Evolutionary conservation across 2,888 invertebrate genomes (phyloP).

Genomic region (Himalopsyche kuldschensis): DNA sequence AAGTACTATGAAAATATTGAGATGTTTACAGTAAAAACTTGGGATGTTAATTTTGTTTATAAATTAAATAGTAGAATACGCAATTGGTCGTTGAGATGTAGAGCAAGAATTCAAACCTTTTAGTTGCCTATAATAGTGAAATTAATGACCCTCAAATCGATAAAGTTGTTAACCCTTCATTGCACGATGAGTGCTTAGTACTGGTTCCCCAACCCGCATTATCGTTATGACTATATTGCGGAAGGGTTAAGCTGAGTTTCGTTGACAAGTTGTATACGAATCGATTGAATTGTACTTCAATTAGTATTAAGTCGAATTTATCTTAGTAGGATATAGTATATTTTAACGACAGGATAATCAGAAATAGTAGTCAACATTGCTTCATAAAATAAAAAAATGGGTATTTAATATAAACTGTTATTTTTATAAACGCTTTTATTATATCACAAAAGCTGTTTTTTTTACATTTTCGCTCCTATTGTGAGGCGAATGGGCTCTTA

Average conservation of each 20-base stretch:
- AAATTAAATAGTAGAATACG: too few relatives aligned
- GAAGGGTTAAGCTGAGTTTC: slow-evolving; percentile 21
- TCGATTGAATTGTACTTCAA: slow-evolving; percentile 37
- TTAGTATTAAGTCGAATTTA: slow-evolving; percentile 26
- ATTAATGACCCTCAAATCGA: background rate
- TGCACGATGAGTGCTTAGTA: background rate
- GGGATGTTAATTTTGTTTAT: too few relatives aligned
- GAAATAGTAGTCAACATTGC: too few relatives aligned
- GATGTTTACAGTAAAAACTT: too few relatives aligned
- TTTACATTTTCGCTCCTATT: too few relatives aligned
- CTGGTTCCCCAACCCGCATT: background rate
- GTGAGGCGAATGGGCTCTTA: too few relatives aligned
- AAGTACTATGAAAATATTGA: too few relatives aligned
- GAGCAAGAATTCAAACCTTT: background rate
- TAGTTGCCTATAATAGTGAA: background rate
- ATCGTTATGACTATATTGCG: background rate
- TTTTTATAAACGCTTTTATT: too few relatives aligned
- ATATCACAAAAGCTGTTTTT: too few relatives aligned
- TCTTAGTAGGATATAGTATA: background rate
- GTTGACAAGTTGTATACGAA: slow-evolving; percentile 33
- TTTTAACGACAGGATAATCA: background rate
- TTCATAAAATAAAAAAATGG: too few relatives aligned
- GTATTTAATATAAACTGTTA: too few relatives aligned
- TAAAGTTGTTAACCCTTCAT: background rate
- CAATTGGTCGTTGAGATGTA: background rate